Evolutionary conservation across 2,113 vertebrate species (phyloP).

Genomic region (Plecotus auritus): DNA sequence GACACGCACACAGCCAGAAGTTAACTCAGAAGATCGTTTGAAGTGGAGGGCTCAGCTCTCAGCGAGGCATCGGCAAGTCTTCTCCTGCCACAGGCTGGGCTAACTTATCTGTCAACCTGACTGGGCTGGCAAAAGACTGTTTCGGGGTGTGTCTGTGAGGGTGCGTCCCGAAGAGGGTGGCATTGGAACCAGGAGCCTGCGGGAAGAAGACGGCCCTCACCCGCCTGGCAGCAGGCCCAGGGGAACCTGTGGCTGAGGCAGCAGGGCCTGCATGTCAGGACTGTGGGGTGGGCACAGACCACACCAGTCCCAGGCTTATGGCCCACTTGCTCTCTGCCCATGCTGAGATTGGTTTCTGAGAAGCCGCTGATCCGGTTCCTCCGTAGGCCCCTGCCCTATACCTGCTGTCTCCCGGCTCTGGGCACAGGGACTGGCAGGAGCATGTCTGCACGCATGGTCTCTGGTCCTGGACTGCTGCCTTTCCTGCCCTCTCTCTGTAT

Average conservation of each 20-base stretch:
- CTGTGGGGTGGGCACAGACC: neutral
- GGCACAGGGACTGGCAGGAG: neutral
- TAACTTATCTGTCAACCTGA: neutral
- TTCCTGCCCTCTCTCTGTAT: neutral
- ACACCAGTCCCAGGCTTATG: neutral
- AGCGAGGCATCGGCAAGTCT: rapidly evolving
- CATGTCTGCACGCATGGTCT: neutral
- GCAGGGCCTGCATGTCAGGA: neutral
- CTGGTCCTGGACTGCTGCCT: neutral
- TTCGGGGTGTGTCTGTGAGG: neutral
- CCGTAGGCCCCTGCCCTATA: neutral
- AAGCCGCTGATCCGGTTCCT: neutral
- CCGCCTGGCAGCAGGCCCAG: neutral
- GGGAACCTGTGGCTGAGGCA: neutral
- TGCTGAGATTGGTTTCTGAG: neutral
- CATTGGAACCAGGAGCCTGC: rapidly evolving
- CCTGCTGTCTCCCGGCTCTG: neutral
- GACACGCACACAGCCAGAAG: too few species aligned
- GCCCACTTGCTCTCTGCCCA: neutral
- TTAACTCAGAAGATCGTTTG: rapidly evolving
- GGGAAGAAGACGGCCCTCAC: neutral
- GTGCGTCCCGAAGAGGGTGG: neutral
- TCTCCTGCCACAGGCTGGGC: neutral
- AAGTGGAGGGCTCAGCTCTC: rapidly evolving
- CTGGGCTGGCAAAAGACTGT: neutral